phyloP scores from a whole-genome alignment of 2,797 vertebrate genomes.

The Melanotaenia pygmaea region DNA sequence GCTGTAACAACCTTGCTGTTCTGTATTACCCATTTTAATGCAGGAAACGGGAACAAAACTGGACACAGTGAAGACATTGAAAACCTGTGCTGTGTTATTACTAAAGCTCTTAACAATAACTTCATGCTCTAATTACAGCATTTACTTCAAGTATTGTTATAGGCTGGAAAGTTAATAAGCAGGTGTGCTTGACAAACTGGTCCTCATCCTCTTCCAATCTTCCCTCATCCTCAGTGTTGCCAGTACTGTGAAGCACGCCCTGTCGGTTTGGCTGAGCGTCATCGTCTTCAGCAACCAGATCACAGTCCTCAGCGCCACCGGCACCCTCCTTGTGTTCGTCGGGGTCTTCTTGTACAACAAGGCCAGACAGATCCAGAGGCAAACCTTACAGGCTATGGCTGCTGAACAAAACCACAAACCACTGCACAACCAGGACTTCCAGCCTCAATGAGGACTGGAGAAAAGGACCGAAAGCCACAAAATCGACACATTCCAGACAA shows the following conservation, averaged over 20 bases:
- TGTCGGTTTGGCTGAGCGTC: conserved; percentile 96
- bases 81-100: not conserved
- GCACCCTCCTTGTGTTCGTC: conserved; percentile 88
- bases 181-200: not conserved
- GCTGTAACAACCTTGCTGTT: not conserved
- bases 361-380: conserved; percentile 89
- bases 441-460: conserved; percentile 7
- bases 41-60: not conserved
- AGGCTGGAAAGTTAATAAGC: not conserved
- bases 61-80: not conserved
- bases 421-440: conserved; percentile 55
- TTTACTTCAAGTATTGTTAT: not conserved
- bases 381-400: conserved; percentile 81
- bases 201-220: not conserved
- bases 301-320: conserved; percentile 88
- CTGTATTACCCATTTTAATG: not conserved
- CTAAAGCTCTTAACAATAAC: not conserved
- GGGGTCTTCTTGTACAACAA: conserved; percentile 95
- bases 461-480: conserved; percentile 3
- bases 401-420: conserved; percentile 59
- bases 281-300: conserved; percentile 95
- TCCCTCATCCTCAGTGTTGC: conserved; percentile 85
- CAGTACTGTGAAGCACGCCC: conserved; percentile 95
- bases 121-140: not conserved
- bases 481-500: conserved; percentile 11